Conservation (phyloP, 2,888 invertebrate genomes). For the Zaprionus obscuricornis region DNA sequence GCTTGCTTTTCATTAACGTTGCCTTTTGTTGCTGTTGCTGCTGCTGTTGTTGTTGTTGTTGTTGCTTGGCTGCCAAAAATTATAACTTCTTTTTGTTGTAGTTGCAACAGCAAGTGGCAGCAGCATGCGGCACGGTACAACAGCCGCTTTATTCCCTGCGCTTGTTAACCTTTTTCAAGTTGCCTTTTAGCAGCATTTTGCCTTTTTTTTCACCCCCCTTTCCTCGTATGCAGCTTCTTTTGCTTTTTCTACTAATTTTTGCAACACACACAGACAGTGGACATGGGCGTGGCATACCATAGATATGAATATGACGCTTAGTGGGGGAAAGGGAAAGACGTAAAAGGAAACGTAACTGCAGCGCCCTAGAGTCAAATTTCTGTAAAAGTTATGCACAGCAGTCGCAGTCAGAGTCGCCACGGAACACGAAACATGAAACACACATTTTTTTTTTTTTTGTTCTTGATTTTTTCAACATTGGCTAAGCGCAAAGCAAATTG, state of each 20-base stretch:
- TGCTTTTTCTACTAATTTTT: constrained; percentile 58
- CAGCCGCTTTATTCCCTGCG: constrained; percentile 58
- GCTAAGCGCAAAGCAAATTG: constrained; percentile 53
- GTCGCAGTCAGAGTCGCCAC: constrained; percentile 61
- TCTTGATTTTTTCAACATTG: constrained; percentile 38
- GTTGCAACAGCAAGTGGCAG: constrained; percentile 48
- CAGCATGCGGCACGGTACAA: constrained; percentile 25
- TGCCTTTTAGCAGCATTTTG: too few species aligned
- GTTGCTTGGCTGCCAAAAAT: constrained; percentile 43
- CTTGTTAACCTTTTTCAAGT: constrained; percentile 75
- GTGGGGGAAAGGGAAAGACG: background rate
- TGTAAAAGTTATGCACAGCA: constrained; percentile 75
- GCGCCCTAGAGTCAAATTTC: constrained; percentile 67
- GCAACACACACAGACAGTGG: constrained; percentile 47
- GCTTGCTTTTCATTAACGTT: constrained; percentile 78
- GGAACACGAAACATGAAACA: constrained; percentile 54
- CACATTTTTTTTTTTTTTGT: constrained; percentile 24
- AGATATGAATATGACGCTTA: background rate
- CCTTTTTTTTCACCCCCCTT: too few species aligned
- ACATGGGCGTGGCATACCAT: background rate
- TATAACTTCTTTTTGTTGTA: constrained; percentile 34
- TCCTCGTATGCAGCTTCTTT: too few species aligned
- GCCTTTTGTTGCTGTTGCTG: constrained; percentile 14
- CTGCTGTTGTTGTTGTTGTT: constrained; percentile 36
- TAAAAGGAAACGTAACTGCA: constrained; percentile 39